Evolutionary conservation across 2,797 vertebrate genomes (phyloP), one percentile per base, ranked within the genome.

Genomic region (Natrix natrix): DNA sequence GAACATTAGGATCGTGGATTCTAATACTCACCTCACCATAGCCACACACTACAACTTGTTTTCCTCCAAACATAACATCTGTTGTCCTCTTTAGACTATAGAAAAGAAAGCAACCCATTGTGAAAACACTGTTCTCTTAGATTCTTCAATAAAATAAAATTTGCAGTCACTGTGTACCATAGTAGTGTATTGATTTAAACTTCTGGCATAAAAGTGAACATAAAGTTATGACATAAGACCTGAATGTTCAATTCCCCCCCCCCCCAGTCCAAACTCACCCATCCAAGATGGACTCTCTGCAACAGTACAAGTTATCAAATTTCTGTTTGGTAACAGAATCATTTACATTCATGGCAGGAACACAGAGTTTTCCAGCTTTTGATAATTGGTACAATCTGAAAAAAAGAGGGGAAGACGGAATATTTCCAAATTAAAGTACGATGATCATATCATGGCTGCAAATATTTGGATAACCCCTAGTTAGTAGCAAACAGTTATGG

Each of bases 301-400:
- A 99, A 98, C 99, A 99, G 95, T 99, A 99, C 12, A 99, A 98
- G 97, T 99, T 99, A 96, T 99, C 99, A 93, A 99, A 99, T 95
- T 99, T 99, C 98, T 99, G 99, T 96, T 99, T 99, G 97, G 99
- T 99, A 96, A 99, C 99, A 0, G 99, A 99, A 97, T 99, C 99
- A 0, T 99, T 99, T 90, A 99, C 99, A 0, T 99, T 99, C 99
- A 99, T 99, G 56, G 99, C 99, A 26, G 99, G 99, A 93, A 99
- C 99, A 61, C 99, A 99, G 66, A 99, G 97, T 97, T 99, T 99
- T 37, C 99, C 98, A 1, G 99, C 99, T 97, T 99, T 99, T 93
- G 99, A 99, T 94, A 99, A 98, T 97, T 99, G 99, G 97, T 99
- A 99, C 60, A 99, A 97, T 97, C 99, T 99, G 97, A 89, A 94